Percentiles rank a stretch among this genome's conserved stretches.
phyloP scores from a whole-genome alignment of 2,888 invertebrate species.

The Corbicula japonica region DNA sequence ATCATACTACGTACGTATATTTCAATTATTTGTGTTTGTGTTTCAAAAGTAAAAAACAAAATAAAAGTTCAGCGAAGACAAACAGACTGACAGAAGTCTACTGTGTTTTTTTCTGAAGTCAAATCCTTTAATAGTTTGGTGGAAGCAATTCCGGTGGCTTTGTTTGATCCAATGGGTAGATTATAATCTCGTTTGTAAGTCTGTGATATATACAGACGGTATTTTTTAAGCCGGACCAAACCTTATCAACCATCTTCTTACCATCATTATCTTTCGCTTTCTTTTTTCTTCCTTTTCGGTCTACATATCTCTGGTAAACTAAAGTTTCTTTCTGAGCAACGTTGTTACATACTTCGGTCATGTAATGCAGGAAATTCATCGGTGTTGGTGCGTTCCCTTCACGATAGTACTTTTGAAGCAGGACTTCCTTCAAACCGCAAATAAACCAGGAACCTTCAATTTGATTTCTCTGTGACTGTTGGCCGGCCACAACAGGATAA shows the following conservation, averaged over 20 bases:
- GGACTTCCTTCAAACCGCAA: not conserved
- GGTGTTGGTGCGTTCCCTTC: not conserved
- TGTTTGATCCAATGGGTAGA: too few species aligned
- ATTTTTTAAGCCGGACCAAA: not conserved
- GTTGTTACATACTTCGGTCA: not conserved
- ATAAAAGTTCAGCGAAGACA: too few species aligned
- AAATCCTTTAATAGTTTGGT: too few species aligned
- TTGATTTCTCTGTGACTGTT: not conserved
- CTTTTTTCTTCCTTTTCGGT: not conserved
- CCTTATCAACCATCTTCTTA: not conserved
- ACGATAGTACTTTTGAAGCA: too few species aligned
- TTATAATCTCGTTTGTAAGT: too few species aligned
- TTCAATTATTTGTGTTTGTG: too few species aligned
- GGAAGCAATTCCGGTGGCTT: too few species aligned
- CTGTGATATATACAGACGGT: not conserved
- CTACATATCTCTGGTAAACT: not conserved
- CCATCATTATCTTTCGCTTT: not conserved
- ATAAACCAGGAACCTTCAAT: not conserved
- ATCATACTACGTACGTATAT: too few species aligned
- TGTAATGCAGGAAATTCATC: not conserved
- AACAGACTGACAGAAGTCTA: too few species aligned
- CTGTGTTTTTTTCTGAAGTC: too few species aligned
- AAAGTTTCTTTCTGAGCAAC: not conserved
- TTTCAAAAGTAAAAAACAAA: too few species aligned
- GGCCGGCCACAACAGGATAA: not conserved